Percentiles rank a stretch among this genome's conserved stretches.
Evolutionary conservation across 2,888 invertebrate species (phyloP).

Genomic region (Eugnorisma glareosa): DNA sequence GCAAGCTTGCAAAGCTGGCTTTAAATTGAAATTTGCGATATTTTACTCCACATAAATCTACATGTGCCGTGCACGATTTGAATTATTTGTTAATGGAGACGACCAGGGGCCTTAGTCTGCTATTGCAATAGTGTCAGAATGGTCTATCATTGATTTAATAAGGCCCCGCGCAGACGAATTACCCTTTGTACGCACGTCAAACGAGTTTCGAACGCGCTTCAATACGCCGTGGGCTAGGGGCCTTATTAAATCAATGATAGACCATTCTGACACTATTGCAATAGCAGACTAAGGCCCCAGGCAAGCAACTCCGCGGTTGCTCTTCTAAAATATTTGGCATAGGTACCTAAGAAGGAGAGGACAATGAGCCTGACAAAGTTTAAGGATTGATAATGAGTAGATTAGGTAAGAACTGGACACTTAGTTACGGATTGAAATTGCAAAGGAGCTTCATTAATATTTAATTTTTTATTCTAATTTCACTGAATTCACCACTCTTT

Average conservation of each 20-base stretch:
- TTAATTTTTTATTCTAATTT: not conserved
- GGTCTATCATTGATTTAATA: too few species aligned
- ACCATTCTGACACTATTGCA: too few species aligned
- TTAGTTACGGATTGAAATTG: not conserved
- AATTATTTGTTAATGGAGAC: not conserved
- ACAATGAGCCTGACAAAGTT: not conserved
- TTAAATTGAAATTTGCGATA: not conserved
- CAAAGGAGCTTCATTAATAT: not conserved
- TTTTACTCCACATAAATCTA: not conserved
- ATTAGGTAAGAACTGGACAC: not conserved
- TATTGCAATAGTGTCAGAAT: too few species aligned
- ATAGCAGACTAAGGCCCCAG: too few species aligned
- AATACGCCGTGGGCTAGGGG: too few species aligned
- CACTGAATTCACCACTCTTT: not conserved
- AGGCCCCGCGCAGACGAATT: too few species aligned
- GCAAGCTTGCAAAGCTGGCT: not conserved
- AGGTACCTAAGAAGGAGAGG: too few species aligned
- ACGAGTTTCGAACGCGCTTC: too few species aligned
- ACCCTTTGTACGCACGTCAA: too few species aligned
- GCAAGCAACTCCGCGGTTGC: not conserved
- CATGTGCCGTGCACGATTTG: not conserved
- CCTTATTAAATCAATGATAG: too few species aligned
- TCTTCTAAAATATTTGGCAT: not conserved
- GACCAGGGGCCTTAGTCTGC: too few species aligned
- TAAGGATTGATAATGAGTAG: not conserved